phyloP scores from a whole-genome alignment of 2,113 vertebrate species.

The Nothoprocta pentlandii region DNA sequence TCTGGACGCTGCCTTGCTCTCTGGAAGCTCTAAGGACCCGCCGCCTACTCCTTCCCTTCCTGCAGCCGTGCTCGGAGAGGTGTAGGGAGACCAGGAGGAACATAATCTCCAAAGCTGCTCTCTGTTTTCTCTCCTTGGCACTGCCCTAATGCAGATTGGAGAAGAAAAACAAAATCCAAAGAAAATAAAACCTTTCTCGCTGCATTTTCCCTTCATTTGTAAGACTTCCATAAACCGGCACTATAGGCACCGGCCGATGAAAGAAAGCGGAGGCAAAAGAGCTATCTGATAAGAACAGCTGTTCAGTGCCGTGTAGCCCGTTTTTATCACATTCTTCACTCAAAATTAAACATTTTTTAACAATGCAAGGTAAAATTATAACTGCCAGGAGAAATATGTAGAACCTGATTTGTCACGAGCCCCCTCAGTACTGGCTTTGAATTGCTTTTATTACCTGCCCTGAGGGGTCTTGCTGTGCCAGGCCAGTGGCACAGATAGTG shows the following conservation, averaged over 20 bases:
- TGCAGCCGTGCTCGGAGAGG: rapidly evolving
- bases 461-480: neutral
- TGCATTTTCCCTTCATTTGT: neutral
- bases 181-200: neutral
- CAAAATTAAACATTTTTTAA: rapidly evolving
- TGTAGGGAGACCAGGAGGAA: neutral
- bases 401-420: neutral
- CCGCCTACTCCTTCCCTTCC: no score
- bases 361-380: no score
- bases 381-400: neutral
- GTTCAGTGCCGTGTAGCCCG: rapidly evolving
- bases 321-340: neutral
- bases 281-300: rapidly evolving
- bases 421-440: neutral
- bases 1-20: rapidly evolving
- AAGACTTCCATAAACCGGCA: no score
- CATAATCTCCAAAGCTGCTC: neutral
- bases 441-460: neutral
- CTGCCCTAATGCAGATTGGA: neutral
- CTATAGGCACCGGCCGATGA: neutral
- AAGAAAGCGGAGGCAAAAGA: neutral
- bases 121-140: neutral
- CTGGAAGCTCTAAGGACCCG: neutral
- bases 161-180: rapidly evolving
- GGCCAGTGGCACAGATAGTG: neutral